phyloP scores from a whole-genome alignment of 37 sponge, comb jelly and placozoan species.

The Tethya wilhelma region DNA sequence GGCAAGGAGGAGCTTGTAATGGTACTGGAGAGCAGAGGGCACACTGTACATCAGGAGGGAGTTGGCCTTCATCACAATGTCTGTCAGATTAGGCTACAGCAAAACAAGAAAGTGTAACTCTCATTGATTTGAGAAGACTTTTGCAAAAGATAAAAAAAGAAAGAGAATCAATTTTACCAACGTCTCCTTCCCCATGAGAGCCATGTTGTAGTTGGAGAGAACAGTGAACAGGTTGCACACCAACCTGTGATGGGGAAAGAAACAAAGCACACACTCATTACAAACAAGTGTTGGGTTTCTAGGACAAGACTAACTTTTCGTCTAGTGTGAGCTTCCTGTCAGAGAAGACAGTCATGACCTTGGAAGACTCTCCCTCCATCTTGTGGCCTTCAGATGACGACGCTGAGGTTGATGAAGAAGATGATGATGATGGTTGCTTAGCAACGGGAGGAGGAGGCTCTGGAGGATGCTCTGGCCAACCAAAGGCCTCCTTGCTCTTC shows the following conservation, averaged over 20 bases:
- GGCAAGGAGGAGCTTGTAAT: slow-evolving; percentile 52
- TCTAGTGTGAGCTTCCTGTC: slow-evolving; percentile 9
- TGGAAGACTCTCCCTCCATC: slow-evolving; percentile 18
- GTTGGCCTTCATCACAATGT: slow-evolving; percentile 35
- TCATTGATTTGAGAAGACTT: background rate
- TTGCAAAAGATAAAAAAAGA: background rate
- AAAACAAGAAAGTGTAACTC: background rate
- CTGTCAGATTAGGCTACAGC: slow-evolving; percentile 23
- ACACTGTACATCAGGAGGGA: slow-evolving; percentile 53
- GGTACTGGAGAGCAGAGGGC: slow-evolving; percentile 65
- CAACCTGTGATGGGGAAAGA: too few species aligned
- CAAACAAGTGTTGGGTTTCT: too few species aligned
- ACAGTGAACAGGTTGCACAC: slow-evolving; percentile 64
- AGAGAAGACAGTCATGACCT: background rate
- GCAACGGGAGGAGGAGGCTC: background rate
- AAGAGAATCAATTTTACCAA: background rate
- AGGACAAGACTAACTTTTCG: slow-evolving; percentile 19
- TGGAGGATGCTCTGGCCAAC: slow-evolving; percentile 74
- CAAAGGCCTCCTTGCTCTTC: slow-evolving; percentile 69
- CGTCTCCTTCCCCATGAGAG: slow-evolving; percentile 1
- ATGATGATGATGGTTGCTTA: background rate
- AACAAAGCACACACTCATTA: background rate
- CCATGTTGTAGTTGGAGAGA: slow-evolving; percentile 60
- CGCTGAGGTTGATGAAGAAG: slow-evolving; percentile 1
- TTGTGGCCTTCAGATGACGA: background rate